A percentile compares a stretch with the other conserved stretches of the same genome.
These are phyloP conservation scores for Ephialtes manifestator DNA, from an alignment of 2,888 invertebrate species.

Conservation along the genomic window DNA sequence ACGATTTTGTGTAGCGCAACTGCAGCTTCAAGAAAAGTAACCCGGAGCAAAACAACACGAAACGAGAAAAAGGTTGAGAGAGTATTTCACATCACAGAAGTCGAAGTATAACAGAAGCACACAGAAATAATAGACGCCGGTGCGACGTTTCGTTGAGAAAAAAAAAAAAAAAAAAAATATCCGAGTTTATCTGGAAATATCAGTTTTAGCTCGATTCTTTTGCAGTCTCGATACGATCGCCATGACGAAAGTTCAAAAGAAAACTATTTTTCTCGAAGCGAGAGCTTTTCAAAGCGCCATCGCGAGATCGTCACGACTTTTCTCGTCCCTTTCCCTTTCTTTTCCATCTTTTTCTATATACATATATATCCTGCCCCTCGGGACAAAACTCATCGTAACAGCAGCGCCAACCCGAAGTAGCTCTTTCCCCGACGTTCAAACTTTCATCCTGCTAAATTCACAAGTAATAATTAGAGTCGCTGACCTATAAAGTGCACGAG, in stretches of 20 bases:
- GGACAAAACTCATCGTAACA: conserved; percentile 19
- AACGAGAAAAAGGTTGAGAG: neutral
- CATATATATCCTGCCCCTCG: too few relatives aligned
- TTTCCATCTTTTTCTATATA: conserved; percentile 4
- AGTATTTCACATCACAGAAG: conserved; percentile 6
- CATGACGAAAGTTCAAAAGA: conserved; percentile 16
- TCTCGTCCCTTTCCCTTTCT: neutral
- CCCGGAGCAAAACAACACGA: neutral
- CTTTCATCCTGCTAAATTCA: conserved; percentile 54
- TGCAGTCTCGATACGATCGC: neutral
- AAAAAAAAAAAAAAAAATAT: neutral
- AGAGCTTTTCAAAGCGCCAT: neutral
- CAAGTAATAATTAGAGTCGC: conserved; percentile 57
- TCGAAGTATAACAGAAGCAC: conserved; percentile 1
- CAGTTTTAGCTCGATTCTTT: neutral
- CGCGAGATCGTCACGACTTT: conserved; percentile 13
- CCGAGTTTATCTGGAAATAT: neutral
- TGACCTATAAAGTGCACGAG: conserved; percentile 57
- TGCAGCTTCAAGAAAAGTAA: conserved; percentile 20
- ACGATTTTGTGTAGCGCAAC: conserved; percentile 19
- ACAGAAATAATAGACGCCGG: conserved; percentile 1
- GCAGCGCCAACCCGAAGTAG: neutral
- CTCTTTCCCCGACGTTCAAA: conserved; percentile 18
- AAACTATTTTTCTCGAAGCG: neutral
- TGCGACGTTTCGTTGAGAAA: neutral